Conservation (phyloP, 2,797 vertebrate genomes). For the Melanotaenia parkinsoni region DNA sequence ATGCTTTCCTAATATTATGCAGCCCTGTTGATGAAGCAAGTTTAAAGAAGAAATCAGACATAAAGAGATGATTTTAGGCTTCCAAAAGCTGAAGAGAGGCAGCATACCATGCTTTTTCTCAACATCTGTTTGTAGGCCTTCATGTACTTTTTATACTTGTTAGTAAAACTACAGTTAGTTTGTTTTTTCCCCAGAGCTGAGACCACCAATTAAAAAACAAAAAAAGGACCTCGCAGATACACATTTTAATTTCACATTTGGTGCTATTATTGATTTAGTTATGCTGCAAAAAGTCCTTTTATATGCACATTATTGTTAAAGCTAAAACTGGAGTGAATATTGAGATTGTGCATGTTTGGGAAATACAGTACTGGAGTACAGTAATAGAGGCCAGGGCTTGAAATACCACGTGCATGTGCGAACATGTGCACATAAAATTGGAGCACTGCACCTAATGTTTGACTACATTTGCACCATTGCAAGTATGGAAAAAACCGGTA, state of each 20-base stretch:
- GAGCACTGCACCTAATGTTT: too few relatives aligned
- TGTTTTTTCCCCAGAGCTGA: neutral
- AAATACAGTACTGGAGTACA: neutral
- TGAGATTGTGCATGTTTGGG: neutral
- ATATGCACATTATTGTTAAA: neutral
- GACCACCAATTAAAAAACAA: neutral
- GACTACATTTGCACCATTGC: too few relatives aligned
- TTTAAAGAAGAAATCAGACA: neutral
- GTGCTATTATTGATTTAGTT: neutral
- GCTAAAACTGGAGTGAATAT: neutral
- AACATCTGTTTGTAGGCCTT: neutral
- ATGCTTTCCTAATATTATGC: too few relatives aligned
- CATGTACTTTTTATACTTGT: too few relatives aligned
- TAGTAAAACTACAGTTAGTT: too few relatives aligned
- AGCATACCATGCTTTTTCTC: neutral
- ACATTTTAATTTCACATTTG: neutral
- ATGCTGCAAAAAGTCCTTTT: neutral
- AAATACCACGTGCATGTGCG: too few relatives aligned
- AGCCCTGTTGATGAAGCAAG: neutral
- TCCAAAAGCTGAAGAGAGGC: neutral
- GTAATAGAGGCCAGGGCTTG: neutral
- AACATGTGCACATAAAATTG: too few relatives aligned
- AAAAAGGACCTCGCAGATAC: neutral
- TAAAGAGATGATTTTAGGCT: neutral
- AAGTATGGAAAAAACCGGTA: too few relatives aligned